Base-by-base conservation (phyloP, 1,140 invertebrate genomes). In the Drosophila sucinea region DNA sequence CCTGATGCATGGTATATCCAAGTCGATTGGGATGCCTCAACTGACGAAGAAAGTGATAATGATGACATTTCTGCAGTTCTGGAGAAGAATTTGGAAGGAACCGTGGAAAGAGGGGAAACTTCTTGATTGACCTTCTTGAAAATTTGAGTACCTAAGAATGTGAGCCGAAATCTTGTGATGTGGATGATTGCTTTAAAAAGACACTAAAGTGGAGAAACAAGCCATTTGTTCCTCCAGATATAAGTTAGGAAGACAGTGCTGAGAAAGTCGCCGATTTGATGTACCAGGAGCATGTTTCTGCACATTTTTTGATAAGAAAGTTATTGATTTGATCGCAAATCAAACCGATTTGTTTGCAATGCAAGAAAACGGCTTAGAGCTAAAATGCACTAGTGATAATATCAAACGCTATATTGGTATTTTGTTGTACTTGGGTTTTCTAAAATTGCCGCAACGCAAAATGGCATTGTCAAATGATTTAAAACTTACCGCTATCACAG, bases 21-120 rank as follows among this genome's bases (percentile, higher is more conserved):
- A n/a, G n/a, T 61, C 60, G 40, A 61, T 61, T 61, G 35, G 60
- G 17, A 61, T 61, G 35, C 2, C n/a, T 41, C 35, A 6, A 61
- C 35, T 41, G 60, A 61, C 60, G 60, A 61, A 61, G 60, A 61
- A 61, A 61, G 60, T 61, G 35, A 25, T 61, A 17, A 61, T 61
- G 60, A 61, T 29, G 60, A 44, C n/a, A 61, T 44, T 23, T 61
- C 60, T 61, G 60, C 23, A 61, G 35, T 61, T 35, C 60, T 61
- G 60, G 60, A 61, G 60, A 61, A 61, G 8, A 61, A 41, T 61
- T 61, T 61, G 33, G 33, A 44, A 61, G 60, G 23, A 32, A 40
- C 11, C 38, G 38, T 40, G 38, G 38, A 40, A 40, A 40, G 38
- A 40, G 38, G 38, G 38, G 38, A 57, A 57, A 32, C 55, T 32